Evolutionary conservation across 2,888 invertebrate species (phyloP).

Genomic region (Campoplex nolae): DNA sequence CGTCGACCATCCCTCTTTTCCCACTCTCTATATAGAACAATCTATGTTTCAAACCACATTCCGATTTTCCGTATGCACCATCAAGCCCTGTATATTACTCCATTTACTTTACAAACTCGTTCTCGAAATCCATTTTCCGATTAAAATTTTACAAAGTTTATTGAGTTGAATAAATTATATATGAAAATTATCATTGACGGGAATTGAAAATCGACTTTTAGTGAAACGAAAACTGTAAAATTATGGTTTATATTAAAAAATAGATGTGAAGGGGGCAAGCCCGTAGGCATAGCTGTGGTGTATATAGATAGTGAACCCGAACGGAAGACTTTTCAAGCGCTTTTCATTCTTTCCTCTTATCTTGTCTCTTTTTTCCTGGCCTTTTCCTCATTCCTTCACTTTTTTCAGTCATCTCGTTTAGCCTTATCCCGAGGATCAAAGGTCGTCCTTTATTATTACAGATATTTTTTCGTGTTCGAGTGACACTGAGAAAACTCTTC

Average conservation of each 20-base stretch:
- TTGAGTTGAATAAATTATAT: slow-evolving; percentile 6
- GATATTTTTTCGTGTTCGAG: slow-evolving; percentile 50
- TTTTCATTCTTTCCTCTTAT: slow-evolving; percentile 49
- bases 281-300: too few relatives aligned
- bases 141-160: slow-evolving; percentile 1
- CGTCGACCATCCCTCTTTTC: slow-evolving; percentile 31
- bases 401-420: slow-evolving; percentile 18
- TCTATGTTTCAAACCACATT: background rate
- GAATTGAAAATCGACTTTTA: background rate
- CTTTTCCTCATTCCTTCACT: slow-evolving; percentile 28
- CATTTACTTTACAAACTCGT: slow-evolving; percentile 70
- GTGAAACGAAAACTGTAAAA: too few relatives aligned
- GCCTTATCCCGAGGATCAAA: slow-evolving; percentile 20
- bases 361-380: slow-evolving; percentile 45
- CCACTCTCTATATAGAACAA: background rate
- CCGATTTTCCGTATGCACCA: slow-evolving; percentile 44
- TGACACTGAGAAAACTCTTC: slow-evolving; percentile 55
- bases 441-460: slow-evolving; percentile 46
- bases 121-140: background rate
- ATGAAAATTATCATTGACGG: background rate
- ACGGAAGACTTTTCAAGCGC: slow-evolving; percentile 39
- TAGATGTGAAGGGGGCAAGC: too few relatives aligned
- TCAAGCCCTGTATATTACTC: slow-evolving; percentile 69
- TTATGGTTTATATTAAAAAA: too few relatives aligned
- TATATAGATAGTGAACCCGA: slow-evolving; percentile 32